Percentiles rank a stretch among this genome's conserved stretches.
phyloP scores from a whole-genome alignment of 2,113 vertebrate genomes.

The Nothoprocta pentlandii region DNA sequence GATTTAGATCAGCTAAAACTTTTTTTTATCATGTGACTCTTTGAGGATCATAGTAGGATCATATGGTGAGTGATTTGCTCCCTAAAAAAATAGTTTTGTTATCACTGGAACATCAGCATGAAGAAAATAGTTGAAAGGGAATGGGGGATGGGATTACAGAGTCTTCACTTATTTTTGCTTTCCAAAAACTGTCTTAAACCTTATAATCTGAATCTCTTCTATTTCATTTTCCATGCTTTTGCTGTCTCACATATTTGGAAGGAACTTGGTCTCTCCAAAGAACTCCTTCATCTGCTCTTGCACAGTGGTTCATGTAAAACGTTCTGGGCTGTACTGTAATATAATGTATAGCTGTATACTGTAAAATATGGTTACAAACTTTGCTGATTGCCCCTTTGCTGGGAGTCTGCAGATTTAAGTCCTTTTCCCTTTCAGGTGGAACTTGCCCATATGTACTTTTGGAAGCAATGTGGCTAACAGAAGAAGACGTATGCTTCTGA shows the following conservation, averaged over 20 bases:
- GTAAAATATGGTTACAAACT: not conserved
- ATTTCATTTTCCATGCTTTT: not conserved
- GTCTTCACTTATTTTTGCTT: not conserved
- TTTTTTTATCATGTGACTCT: not conserved
- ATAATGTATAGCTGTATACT: not conserved
- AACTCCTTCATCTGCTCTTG: not conserved
- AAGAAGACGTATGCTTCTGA: not conserved
- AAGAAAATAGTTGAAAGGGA: not conserved
- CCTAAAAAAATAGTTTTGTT: not conserved
- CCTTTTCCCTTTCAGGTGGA: not conserved
- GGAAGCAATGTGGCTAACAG: not conserved
- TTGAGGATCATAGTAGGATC: not conserved
- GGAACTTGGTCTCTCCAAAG: not conserved
- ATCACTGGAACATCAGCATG: not conserved
- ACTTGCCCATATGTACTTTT: not conserved
- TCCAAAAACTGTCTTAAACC: not conserved
- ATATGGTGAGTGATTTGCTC: not conserved
- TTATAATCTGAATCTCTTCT: not conserved
- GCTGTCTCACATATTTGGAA: not conserved
- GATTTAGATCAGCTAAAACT: fast-evolving
- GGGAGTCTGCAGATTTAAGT: not conserved
- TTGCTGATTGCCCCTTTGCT: not conserved
- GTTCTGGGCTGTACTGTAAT: not conserved
- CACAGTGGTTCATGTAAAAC: not conserved
- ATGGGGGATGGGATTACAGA: not conserved